A percentile compares a stretch with the other conserved stretches of the same genome.
Evolutionary conservation across 2,888 invertebrate species (phyloP).

Genomic region (Calameuta pallipes): DNA sequence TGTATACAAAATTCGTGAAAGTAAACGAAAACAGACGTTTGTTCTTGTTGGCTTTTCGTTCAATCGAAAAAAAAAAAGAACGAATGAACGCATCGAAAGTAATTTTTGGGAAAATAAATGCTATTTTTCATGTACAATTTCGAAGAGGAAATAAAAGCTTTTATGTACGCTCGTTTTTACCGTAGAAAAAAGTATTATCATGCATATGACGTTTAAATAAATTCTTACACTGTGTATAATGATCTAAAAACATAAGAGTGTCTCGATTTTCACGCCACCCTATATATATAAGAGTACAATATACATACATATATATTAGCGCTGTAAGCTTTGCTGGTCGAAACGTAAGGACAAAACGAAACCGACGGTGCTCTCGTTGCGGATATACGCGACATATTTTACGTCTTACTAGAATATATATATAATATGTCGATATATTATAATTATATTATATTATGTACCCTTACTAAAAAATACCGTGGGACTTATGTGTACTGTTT

Average conservation of each 20-base stretch:
- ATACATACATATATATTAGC: conserved; percentile 19
- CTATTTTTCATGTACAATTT: neutral
- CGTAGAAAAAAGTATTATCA: neutral
- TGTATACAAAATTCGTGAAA: neutral
- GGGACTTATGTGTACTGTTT: conserved; percentile 52
- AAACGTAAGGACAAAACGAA: conserved; percentile 9
- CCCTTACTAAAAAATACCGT: conserved; percentile 7
- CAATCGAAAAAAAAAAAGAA: neutral
- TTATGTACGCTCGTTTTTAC: neutral
- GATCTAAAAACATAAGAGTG: neutral
- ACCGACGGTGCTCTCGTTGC: conserved; percentile 24
- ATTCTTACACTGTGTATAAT: neutral
- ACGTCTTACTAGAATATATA: neutral
- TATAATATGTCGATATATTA: neutral
- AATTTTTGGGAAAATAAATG: neutral
- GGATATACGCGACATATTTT: neutral
- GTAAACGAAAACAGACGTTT: neutral
- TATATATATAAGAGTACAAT: neutral
- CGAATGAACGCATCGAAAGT: neutral
- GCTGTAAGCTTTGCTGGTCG: conserved; percentile 5
- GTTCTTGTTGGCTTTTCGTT: neutral
- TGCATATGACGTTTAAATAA: neutral
- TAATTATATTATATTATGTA: neutral
- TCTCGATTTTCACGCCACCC: neutral
- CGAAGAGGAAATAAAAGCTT: neutral